Base-by-base conservation (phyloP, 1,140 invertebrate species). In the Drosophila micromelanica region DNA sequence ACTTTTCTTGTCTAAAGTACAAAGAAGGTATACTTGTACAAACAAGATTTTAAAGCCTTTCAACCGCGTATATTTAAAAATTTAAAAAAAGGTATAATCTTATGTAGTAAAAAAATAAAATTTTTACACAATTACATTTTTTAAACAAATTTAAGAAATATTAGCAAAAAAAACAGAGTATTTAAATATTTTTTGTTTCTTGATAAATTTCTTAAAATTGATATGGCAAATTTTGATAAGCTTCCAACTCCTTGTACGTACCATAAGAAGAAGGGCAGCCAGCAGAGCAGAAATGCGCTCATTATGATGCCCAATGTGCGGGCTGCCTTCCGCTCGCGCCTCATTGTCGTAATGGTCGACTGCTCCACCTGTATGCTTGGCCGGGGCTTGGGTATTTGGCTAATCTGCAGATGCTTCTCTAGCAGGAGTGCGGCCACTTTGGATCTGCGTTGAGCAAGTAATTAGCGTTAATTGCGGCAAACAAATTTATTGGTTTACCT, bases 241-340 rank as follows among this genome's bases (percentile, higher is more conserved):
- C 7, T 27, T n/a, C 12, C 2, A 11, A 2, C 38, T 23, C 1
- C 61, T 20, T 35, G 93, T 93, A 89, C 79, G 43, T 51, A 96
- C 97, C 96, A 97, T 63, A 97, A 93, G 92, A 99, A 99, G 93
- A 99, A 99, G 1, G 98, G 98, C 55, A 98, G 93, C 97, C 98
- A 98, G 92, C 97, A 98, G 5, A 97, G 94, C 49, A 98, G 93
- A 92, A 98, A 98, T 2, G 96, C 97, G 17, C 97, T 97, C 96
- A 98, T 98, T 86, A 99, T 98, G 91, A 98, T 98, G 40, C 98
- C 98, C 15, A 99, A 94, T 1, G 98, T 99, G 82, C 98, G 95
- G 4, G 98, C 98, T 0, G 98, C 98, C 92, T 98, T 98, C 78
- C 98, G 95, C 92, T 99, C 98, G 38, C 97, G 93, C 90, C 97